Evolutionary conservation across 2,797 vertebrate genomes (phyloP).

Genomic region (Parotocinclus haroldoi): DNA sequence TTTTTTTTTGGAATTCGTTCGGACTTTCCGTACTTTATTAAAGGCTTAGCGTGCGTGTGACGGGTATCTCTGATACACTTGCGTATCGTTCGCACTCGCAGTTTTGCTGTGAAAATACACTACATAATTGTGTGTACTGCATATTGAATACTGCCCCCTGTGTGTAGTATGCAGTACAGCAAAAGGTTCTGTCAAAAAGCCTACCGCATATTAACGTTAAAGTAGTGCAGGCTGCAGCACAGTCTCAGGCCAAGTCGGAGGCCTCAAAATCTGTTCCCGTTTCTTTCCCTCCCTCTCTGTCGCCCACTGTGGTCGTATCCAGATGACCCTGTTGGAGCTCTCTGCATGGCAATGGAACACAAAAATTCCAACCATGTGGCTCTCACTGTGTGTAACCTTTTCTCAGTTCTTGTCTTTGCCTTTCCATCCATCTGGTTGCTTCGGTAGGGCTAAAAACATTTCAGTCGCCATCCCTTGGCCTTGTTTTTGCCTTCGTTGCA

Average conservation of each 20-base stretch:
- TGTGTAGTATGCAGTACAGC: too few species aligned
- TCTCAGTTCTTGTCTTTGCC: slow-evolving; percentile 4
- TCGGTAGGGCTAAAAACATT: background rate
- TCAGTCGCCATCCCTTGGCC: slow-evolving; percentile 9
- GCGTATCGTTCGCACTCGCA: too few species aligned
- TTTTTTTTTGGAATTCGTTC: too few species aligned
- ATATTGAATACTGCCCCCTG: too few species aligned
- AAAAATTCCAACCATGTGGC: slow-evolving; percentile 39
- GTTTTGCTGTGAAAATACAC: too few species aligned
- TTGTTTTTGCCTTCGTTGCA: background rate
- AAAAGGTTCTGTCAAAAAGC: too few species aligned
- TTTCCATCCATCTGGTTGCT: background rate
- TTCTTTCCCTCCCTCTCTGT: background rate
- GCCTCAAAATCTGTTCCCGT: too few species aligned
- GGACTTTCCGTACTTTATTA: too few species aligned
- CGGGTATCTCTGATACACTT: too few species aligned
- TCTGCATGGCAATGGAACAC: slow-evolving; percentile 32
- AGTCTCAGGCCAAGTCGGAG: too few species aligned
- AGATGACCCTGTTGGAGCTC: slow-evolving; percentile 39
- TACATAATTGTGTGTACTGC: too few species aligned
- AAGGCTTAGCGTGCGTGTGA: too few species aligned
- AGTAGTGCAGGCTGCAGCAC: background rate
- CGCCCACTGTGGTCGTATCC: background rate
- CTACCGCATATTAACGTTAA: background rate
- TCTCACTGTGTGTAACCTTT: slow-evolving; percentile 27